These are phyloP conservation scores for Cosmorhoe ocellata DNA, from an alignment of 2,888 invertebrate genomes.

Conservation along the genomic window DNA sequence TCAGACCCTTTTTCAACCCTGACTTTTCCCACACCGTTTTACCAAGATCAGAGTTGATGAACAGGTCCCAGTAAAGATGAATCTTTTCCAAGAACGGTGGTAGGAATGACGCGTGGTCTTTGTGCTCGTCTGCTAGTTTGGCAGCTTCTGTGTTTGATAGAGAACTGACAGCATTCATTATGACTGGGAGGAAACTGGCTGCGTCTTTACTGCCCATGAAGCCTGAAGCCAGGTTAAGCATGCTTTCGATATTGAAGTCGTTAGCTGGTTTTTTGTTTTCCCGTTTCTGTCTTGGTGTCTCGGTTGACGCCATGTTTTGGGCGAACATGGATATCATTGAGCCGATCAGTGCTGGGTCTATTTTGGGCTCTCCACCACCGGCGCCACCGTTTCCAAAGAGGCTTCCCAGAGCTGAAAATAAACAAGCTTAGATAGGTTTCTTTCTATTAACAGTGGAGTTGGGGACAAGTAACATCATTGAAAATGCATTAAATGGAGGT, in stretches of 20 bases:
- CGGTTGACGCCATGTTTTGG: constrained; percentile 58
- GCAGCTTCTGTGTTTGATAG: constrained; percentile 84
- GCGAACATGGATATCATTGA: constrained; percentile 75
- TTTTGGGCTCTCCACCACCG: constrained; percentile 77
- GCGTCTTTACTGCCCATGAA: constrained; percentile 73
- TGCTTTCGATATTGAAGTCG: constrained; percentile 77
- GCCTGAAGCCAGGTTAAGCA: constrained; percentile 80
- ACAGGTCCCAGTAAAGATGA: constrained; percentile 90
- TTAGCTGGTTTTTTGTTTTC: constrained; percentile 46
- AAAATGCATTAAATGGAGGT: too few relatives aligned
- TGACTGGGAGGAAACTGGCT: constrained; percentile 83
- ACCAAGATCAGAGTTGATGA: constrained; percentile 89
- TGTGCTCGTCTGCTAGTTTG: constrained; percentile 84
- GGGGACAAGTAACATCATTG: too few relatives aligned
- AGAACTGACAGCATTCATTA: constrained; percentile 85
- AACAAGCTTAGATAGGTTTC: not conserved
- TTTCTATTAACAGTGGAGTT: not conserved
- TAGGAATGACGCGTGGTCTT: constrained; percentile 87
- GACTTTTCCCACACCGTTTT: constrained; percentile 88
- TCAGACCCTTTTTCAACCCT: constrained; percentile 86
- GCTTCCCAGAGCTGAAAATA: constrained; percentile 72
- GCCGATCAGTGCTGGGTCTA: constrained; percentile 79
- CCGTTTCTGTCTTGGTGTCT: constrained; percentile 55
- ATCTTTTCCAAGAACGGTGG: constrained; percentile 85
- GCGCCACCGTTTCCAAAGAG: constrained; percentile 65